Conservation (phyloP, 2,113 vertebrate species). For the Leucopsar rothschildi region DNA sequence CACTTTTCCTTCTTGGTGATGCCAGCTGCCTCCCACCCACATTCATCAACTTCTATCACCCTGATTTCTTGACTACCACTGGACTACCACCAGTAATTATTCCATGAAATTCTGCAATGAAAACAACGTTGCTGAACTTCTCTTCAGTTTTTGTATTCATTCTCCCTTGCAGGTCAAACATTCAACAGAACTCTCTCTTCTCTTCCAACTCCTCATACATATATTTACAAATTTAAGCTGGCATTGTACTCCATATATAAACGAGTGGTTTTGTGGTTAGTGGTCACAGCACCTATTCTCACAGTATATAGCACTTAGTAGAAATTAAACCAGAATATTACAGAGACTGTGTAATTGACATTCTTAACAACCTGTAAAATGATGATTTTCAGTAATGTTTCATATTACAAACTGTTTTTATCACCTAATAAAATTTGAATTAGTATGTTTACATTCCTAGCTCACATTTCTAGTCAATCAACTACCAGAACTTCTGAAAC, state of each 20-base stretch:
- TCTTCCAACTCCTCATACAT: not conserved
- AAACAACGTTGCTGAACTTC: not conserved
- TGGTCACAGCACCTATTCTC: not conserved
- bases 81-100: not conserved
- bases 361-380: not conserved
- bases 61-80: not conserved
- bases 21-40: not conserved
- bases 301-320: not conserved
- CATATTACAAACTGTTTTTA: not conserved
- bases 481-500: not conserved
- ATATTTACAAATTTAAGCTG: not conserved
- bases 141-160: not conserved
- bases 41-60: not conserved
- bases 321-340: not conserved
- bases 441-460: not conserved
- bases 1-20: not conserved
- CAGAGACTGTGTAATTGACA: not conserved
- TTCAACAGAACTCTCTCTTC: not conserved
- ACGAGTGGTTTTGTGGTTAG: not conserved
- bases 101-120: not conserved
- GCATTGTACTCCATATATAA: not conserved
- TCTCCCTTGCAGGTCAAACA: not conserved
- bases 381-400: not conserved
- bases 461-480: not conserved
- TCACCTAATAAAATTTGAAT: constrained; percentile 1